A percentile compares a stretch with the other conserved stretches of the same genome.
Evolutionary conservation across 2,113 vertebrate genomes (phyloP).

Genomic region (Limnothrissa miodon): DNA sequence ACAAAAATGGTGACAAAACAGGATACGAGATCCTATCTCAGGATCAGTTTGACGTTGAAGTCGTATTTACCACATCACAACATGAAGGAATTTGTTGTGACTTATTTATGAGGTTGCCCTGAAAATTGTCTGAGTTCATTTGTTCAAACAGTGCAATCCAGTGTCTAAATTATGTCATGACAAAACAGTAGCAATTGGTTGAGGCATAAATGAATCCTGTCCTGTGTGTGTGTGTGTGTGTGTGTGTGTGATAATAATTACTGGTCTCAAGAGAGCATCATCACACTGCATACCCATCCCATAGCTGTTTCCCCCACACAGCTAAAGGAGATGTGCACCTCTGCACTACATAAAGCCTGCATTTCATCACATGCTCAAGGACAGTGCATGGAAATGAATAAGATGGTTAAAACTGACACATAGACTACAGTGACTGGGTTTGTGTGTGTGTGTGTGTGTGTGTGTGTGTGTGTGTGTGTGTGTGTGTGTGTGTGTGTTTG

Average conservation of each 20-base stretch:
- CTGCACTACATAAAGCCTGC: not conserved
- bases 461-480: not conserved
- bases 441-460: not conserved
- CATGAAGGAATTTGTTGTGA: too few relatives aligned
- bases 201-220: too few relatives aligned
- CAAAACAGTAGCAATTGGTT: too few relatives aligned
- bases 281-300: not conserved
- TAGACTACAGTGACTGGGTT: not conserved
- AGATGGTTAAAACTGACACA: not conserved
- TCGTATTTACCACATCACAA: too few relatives aligned
- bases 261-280: not conserved
- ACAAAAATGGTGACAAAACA: too few relatives aligned
- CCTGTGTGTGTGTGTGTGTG: too few relatives aligned
- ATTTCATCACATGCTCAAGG: not conserved
- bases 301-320: not conserved
- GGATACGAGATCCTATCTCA: too few relatives aligned
- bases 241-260: not conserved
- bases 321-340: not conserved
- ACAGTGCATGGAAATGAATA: not conserved
- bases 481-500: not conserved
- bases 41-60: too few relatives aligned
- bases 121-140: too few relatives aligned
- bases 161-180: not conserved
- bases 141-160: too few relatives aligned
- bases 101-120: too few relatives aligned